Evolutionary conservation across 2,888 invertebrate genomes (phyloP), one percentile per base, ranked within the genome.

Genomic region (Tortricodes alternella): DNA sequence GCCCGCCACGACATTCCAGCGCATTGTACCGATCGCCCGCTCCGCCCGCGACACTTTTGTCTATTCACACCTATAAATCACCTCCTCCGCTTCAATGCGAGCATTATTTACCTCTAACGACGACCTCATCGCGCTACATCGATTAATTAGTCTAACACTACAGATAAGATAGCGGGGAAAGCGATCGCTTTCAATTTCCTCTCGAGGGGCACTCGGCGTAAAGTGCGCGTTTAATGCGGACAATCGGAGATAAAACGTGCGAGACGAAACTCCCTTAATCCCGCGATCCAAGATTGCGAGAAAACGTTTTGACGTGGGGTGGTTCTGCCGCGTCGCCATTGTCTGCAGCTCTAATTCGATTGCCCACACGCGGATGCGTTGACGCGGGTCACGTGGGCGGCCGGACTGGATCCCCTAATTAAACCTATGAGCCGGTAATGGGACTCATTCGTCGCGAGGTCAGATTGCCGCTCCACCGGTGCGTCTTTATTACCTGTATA

Each of bases 201-300:
- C 85, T 84, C 76, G 87, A 87, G 87, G 89, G 90, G 85, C 85
- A 86, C 88, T 89, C 83, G 83, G 87, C 84, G 85, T 87, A 86
- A 89, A 89, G 90, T 89, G 84, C 67, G 88, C 88, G 89, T 89
- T 88, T 89, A 90, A 89, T 89, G 90, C 85, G 88, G 82, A 89
- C 90, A 90, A 90, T 89, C 89, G 90, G 78, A 89, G 90, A 90
- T 90, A 90, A 90, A 89, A 88, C 86, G 89, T 88, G 86, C 87
- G 86, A 88, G 85, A 86, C 85, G 85, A 80, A 83, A 81, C 83
- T 83, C 90, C 90, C 89, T 89, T 89, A 89, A 90, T 89, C 89
- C 87, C 82, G 87, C 85, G 90, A 89, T 90, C 90, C 88, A 86
- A 89, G 89, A 90, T 90, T 90, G 89, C 88, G 83, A 85, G 87